phyloP scores from a whole-genome alignment of 2,797 vertebrate species.

The Halcyon leucocephala region DNA sequence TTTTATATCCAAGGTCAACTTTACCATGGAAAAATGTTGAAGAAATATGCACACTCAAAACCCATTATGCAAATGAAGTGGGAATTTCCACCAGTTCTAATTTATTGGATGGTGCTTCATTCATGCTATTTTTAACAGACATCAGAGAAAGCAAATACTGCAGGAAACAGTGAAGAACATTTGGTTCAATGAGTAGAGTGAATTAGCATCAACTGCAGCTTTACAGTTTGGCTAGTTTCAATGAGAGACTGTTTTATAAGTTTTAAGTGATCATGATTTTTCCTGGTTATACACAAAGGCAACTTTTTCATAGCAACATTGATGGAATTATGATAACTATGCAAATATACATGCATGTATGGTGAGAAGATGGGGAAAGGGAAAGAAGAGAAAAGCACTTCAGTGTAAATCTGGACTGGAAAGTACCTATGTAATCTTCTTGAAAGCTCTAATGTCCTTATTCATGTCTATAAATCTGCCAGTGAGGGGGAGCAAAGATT shows the following conservation, averaged over 20 bases:
- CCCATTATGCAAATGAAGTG: neutral
- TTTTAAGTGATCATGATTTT: neutral
- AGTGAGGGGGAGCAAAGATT: neutral
- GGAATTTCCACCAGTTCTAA: slow-evolving; percentile 4
- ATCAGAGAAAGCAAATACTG: neutral
- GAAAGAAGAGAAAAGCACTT: neutral
- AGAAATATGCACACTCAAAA: neutral
- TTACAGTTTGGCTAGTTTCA: neutral
- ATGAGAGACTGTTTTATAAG: neutral
- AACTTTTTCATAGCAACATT: neutral
- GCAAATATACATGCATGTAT: neutral
- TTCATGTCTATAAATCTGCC: neutral
- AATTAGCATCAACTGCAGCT: neutral
- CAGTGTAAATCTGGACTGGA: neutral
- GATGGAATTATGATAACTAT: neutral
- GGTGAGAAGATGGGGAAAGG: neutral
- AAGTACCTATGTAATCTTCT: neutral
- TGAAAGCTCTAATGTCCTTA: neutral
- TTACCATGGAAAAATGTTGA: neutral
- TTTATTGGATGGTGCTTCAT: neutral
- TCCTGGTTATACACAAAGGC: neutral
- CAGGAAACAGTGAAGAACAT: slow-evolving; percentile 21
- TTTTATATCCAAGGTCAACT: neutral
- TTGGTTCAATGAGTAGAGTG: slow-evolving; percentile 11
- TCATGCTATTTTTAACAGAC: slow-evolving; percentile 28